phyloP scores from a whole-genome alignment of 2,113 vertebrate genomes.

The Salminus brasiliensis region DNA sequence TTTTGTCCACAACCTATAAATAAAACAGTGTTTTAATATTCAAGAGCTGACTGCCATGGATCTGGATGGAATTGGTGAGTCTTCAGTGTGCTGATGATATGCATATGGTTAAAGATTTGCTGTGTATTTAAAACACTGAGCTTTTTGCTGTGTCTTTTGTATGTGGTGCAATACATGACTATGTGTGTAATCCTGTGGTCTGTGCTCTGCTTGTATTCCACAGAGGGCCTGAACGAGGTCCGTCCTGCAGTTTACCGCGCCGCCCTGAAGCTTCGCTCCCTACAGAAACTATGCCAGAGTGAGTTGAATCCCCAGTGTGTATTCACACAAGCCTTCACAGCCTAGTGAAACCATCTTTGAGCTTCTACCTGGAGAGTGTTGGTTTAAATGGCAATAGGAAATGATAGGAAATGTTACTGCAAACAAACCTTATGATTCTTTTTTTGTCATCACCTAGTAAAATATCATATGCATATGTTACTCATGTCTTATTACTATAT shows the following conservation, averaged over 20 bases:
- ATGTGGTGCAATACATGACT: no score
- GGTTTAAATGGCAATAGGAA: no score
- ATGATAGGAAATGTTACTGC: no score
- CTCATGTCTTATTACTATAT: neutral
- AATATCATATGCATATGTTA: no score
- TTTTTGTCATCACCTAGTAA: no score
- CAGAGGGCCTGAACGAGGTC: conserved; percentile 71
- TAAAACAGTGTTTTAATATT: conserved; percentile 13
- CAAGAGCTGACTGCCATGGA: conserved; percentile 59
- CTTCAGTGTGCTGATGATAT: neutral
- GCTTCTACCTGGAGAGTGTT: no score
- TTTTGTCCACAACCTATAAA: neutral
- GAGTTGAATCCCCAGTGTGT: no score
- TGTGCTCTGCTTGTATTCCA: conserved; percentile 47
- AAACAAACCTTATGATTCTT: no score
- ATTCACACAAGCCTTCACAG: no score
- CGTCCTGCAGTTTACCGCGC: conserved; percentile 78
- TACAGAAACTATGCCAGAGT: conserved; percentile 84
- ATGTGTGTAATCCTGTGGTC: neutral
- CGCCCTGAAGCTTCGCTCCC: conserved; percentile 78
- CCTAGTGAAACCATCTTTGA: no score
- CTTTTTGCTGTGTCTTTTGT: no score
- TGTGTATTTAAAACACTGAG: neutral
- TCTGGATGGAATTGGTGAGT: conserved; percentile 56
- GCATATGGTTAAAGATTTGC: neutral